Base-by-base conservation (phyloP, 2,113 vertebrate species). In the Nothocercus nigrocapillus region DNA sequence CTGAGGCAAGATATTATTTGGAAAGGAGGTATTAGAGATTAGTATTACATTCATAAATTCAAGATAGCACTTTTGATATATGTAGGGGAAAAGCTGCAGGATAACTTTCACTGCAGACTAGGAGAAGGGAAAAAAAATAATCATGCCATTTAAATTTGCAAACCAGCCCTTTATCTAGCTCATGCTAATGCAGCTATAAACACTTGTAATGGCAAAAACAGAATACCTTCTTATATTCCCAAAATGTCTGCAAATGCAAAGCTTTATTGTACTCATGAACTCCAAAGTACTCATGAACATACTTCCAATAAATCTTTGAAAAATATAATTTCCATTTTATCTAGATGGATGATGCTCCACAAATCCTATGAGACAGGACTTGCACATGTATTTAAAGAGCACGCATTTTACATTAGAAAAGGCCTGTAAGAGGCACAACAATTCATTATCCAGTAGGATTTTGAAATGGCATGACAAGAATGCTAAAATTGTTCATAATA, bases 271-370 rank as follows among this genome's bases (percentile, higher is more conserved):
- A 40, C 10, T 74, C 62, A 59, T 38, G 62, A 70, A 75, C 24
- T 63, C 66, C 61, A 72, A 74, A 72, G 88, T 66, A 36, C 36
- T 36, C 36, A 36, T 36, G 36, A 36, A 36, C n/a, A 1, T 32
- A 84, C 66, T 86, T 80, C 30, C 56, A 89, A 45, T 34, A 78
- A 45, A 67, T 54, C 45, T 75, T 66, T 95, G 47, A 84, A 90
- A 78, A 40, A 27, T 27, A 69, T 20, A 86, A 45, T n/a, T 75
- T 13, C 84, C 30, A 54, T 82, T 81, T 78, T 92, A 62, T 3
- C 80, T 62, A 24, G 22, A 58, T 36, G 62, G 19, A 53, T 16
- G 9, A 88, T 45, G 5, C 13, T 59, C 82, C 27, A 63, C 19
- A 62, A 83, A 88, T 30, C 24, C 54, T 64, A 24, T 8, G 47